Evolutionary conservation across 1,140 invertebrate species (phyloP).

Genomic region (Pararge aegeria): DNA sequence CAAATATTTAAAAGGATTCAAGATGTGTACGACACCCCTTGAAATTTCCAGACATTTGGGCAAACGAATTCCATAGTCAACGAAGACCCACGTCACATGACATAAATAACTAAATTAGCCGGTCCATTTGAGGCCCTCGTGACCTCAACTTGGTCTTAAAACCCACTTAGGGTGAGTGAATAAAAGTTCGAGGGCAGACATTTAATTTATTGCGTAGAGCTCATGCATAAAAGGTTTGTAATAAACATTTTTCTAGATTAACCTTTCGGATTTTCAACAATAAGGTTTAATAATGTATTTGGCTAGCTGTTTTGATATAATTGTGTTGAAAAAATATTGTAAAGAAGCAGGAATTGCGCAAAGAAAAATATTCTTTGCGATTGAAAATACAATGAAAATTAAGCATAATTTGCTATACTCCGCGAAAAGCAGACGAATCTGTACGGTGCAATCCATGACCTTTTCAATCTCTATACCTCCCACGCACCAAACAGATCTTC

Average conservation of each 20-base stretch:
- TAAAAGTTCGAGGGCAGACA: slow-evolving; percentile 1
- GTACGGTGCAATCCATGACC: no score
- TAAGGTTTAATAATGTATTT: neutral
- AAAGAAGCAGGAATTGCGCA: no score
- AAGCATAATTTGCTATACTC: no score
- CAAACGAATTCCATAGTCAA: neutral
- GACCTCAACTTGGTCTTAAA: slow-evolving; percentile 8
- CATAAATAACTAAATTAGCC: slow-evolving; percentile 10
- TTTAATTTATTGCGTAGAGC: slow-evolving; percentile 1
- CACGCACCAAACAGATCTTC: no score
- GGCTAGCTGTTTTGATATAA: no score
- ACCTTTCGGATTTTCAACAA: no score
- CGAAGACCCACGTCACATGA: slow-evolving; percentile 4
- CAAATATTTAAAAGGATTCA: neutral
- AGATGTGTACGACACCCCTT: neutral
- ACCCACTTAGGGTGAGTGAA: slow-evolving; percentile 10
- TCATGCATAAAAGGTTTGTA: neutral
- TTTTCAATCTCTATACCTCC: no score
- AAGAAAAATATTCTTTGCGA: no score
- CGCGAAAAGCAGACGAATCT: no score
- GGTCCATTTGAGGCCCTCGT: slow-evolving; percentile 1
- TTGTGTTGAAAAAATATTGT: no score
- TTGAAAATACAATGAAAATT: no score
- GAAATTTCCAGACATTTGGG: neutral
- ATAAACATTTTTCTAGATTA: neutral